Percentiles rank a stretch among this genome's conserved stretches.
Evolutionary conservation across 2,888 invertebrate genomes (phyloP).

Genomic region (Sepiola atlantica): DNA sequence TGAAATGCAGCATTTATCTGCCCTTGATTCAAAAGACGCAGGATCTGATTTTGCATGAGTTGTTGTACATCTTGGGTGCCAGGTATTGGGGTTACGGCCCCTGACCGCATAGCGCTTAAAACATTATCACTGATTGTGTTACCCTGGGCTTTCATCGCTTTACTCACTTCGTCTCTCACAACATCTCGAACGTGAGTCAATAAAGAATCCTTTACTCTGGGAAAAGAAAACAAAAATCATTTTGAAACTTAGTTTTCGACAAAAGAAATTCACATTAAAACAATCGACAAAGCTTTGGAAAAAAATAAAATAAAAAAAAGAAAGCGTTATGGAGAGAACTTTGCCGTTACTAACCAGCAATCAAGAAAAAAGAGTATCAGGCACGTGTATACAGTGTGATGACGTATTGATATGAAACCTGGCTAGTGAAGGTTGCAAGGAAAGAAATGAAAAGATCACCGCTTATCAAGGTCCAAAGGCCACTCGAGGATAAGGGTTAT

Average conservation of each 20-base stretch:
- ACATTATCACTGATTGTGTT: constrained; percentile 79
- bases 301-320: not conserved
- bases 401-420: too few species aligned
- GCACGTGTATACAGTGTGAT: too few species aligned
- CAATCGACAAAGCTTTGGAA: too few species aligned
- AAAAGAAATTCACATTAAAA: not conserved
- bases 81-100: constrained; percentile 85
- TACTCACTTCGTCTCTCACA: constrained; percentile 70
- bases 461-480: too few species aligned
- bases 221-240: constrained; percentile 46
- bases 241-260: not conserved
- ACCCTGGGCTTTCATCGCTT: constrained; percentile 78
- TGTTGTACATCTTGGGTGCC: constrained; percentile 68
- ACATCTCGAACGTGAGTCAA: constrained; percentile 65
- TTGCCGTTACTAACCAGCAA: too few species aligned
- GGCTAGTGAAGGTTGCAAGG: too few species aligned
- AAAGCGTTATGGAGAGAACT: too few species aligned
- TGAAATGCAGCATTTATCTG: constrained; percentile 92
- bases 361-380: too few species aligned
- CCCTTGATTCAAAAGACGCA: constrained; percentile 81
- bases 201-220: constrained; percentile 73
- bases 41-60: constrained; percentile 80
- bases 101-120: constrained; percentile 80
- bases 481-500: too few species aligned
- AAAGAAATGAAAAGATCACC: too few species aligned